Base-by-base conservation (phyloP, 2,113 vertebrate species). In the Pungitius pungitius region DNA sequence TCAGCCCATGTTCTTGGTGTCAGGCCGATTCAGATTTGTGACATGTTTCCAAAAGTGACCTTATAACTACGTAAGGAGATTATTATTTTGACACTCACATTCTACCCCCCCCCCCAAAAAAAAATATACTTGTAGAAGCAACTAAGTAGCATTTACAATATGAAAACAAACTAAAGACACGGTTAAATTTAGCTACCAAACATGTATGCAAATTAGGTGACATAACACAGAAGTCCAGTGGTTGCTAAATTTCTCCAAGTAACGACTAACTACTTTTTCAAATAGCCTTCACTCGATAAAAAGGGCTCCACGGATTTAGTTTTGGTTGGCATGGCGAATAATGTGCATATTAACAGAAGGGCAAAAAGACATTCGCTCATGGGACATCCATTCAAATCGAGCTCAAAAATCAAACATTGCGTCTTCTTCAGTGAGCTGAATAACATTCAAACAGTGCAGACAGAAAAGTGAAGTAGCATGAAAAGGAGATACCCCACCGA, bases 251-350 rank as follows among this genome's bases (percentile, higher is more conserved):
- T 78, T 82, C 62, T 84, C 37, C 68, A 77, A 77, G 71, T 80
- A 80, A 85, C 78, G 85, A 85, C 76, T 81, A 73, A 82, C 85
- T 77, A 85, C 83, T 69, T 77, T 66, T 14, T 80, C 68, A 81
- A 82, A 84, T 63, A 90, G 80, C 88, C 89, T 90, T 87, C 74
- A 88, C 77, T 90, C 89, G 69, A 85, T 80, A 82, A 86, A 86
- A 85, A 75, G 82, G 77, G 78, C 62, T 83, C 75, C 74, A 80
- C 81, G 75, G 69, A 73, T 80, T 35, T 68, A 77, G 81, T 80
- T 82, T 82, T 78, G 56, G 75, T 84, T 90, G 87, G 81, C 72
- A 62, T 90, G 78, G 78, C 80, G 75, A 86, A 92, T 54, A 80
- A 81, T 70, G 77, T 75, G 56, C 70, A 73, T 69, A 78, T 85